These are phyloP conservation scores for Frankliniella intonsa DNA, from an alignment of 2,888 invertebrate species.

Conservation along the genomic window DNA sequence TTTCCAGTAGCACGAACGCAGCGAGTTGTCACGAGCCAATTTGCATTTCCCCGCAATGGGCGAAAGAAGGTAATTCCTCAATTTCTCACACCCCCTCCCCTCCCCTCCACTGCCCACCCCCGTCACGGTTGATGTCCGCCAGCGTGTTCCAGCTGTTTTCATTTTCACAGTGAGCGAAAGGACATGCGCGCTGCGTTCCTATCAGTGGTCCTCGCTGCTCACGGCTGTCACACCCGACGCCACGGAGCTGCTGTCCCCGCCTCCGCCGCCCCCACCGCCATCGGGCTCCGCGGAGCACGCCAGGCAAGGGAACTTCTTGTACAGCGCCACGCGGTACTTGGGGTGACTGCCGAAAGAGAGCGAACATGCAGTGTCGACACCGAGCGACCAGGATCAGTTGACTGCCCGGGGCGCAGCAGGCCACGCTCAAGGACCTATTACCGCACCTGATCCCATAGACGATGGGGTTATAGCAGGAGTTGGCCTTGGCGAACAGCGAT, in stretches of 20 bases:
- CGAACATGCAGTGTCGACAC: background rate
- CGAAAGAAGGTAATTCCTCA: too few relatives aligned
- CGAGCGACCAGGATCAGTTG: too few relatives aligned
- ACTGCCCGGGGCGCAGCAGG: background rate
- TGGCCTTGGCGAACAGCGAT: conserved; percentile 87
- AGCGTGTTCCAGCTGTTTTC: too few relatives aligned
- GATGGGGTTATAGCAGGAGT: conserved; percentile 85
- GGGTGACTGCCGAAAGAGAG: conserved; percentile 59
- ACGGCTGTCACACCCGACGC: conserved; percentile 65
- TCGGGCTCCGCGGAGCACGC: conserved; percentile 55
- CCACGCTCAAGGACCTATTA: background rate
- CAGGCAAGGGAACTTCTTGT: conserved; percentile 71
- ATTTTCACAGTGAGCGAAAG: too few relatives aligned
- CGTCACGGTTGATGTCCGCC: too few relatives aligned
- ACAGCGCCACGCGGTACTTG: conserved; percentile 72
- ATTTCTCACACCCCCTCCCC: too few relatives aligned
- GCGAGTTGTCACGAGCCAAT: too few relatives aligned
- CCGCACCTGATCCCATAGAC: conserved; percentile 81
- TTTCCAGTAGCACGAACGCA: too few relatives aligned
- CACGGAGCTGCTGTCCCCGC: conserved; percentile 59
- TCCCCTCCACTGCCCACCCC: too few relatives aligned
- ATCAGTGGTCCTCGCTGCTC: conserved; percentile 37
- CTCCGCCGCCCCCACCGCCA: conserved; percentile 26
- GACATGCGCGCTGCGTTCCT: too few relatives aligned
- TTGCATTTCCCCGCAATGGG: too few relatives aligned